Evolutionary conservation across 2,888 invertebrate genomes (phyloP).

Genomic region (Dryocosmus kuriphilus): DNA sequence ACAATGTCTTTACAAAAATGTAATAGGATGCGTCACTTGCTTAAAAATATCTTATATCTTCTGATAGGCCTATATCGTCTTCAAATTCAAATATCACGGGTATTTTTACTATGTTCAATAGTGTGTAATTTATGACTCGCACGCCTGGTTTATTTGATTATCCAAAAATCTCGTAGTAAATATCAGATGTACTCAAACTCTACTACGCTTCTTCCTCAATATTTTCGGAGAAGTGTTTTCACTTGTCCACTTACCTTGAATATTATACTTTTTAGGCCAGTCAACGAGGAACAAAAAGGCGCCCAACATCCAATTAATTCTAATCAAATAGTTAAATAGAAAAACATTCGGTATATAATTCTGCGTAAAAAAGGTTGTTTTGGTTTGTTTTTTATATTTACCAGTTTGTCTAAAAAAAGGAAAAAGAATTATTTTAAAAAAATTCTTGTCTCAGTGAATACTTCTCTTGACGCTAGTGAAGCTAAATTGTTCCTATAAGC

Average conservation of each 20-base stretch:
- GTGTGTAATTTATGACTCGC: conserved; percentile 10
- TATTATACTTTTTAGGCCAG: background rate
- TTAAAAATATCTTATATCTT: background rate
- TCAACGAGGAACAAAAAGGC: too few species aligned
- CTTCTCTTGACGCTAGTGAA: too few species aligned
- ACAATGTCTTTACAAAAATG: background rate
- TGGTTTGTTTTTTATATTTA: too few species aligned
- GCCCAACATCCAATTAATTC: too few species aligned
- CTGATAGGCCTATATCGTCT: background rate
- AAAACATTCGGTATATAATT: too few species aligned
- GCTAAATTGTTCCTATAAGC: too few species aligned
- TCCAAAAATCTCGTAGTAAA: conserved; percentile 4
- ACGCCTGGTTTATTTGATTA: background rate
- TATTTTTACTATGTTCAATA: background rate
- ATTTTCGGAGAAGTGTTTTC: conserved; percentile 22
- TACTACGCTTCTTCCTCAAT: conserved; percentile 21
- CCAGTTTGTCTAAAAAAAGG: too few species aligned
- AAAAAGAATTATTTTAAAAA: too few species aligned
- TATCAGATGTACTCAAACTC: background rate
- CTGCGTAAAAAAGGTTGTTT: too few species aligned
- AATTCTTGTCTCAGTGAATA: too few species aligned
- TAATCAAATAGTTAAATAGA: too few species aligned
- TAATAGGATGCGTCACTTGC: background rate
- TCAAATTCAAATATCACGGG: background rate
- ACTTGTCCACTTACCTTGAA: conserved; percentile 15